Conservation (phyloP, 2,113 vertebrate species). For the Psittacula cyanocephala region DNA sequence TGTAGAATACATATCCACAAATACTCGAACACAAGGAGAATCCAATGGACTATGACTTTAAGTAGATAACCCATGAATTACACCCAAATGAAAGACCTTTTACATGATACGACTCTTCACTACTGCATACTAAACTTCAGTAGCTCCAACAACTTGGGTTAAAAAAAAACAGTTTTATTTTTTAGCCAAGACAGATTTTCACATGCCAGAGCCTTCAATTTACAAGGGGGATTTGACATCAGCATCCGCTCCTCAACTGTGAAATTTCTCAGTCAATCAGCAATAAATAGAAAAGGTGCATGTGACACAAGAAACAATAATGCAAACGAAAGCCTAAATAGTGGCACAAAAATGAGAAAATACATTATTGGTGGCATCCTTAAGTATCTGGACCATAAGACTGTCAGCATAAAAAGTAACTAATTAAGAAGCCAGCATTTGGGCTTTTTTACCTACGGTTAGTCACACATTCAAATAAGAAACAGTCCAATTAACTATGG, state of each 20-base stretch:
- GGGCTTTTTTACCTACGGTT: background rate
- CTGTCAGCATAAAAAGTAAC: background rate
- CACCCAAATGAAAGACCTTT: background rate
- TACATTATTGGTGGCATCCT: background rate
- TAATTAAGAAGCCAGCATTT: background rate
- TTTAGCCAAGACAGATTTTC: background rate
- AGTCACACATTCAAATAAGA: background rate
- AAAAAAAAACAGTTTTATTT: background rate
- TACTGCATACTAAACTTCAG: background rate
- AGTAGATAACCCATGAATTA: background rate
- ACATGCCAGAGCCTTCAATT: background rate
- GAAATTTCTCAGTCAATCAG: background rate
- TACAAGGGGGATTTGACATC: background rate
- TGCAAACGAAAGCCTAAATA: background rate
- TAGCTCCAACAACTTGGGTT: background rate
- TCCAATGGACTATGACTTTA: background rate
- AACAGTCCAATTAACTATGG: background rate
- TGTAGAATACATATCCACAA: background rate
- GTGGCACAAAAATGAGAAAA: background rate
- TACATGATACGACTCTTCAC: background rate
- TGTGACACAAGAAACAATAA: background rate
- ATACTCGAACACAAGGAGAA: background rate
- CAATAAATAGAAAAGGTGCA: background rate
- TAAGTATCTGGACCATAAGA: background rate
- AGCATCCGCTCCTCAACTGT: background rate